Percentiles rank a stretch among this genome's conserved stretches.
Conservation (phyloP, 2,888 invertebrate genomes). For the Drosophila meridionalis region DNA sequence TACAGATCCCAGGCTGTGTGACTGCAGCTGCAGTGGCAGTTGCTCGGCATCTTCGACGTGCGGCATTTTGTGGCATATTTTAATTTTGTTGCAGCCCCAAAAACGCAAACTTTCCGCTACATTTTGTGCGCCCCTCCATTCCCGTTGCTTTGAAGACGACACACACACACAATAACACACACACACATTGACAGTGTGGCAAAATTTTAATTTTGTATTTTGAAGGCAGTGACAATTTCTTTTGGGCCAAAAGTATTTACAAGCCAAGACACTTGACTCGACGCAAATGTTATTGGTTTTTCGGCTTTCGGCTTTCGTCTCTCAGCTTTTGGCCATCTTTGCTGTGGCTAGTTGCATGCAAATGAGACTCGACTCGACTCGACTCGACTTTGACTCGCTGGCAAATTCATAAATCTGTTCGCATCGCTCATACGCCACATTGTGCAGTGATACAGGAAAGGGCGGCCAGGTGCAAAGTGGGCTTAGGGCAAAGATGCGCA, state of each 20-base stretch:
- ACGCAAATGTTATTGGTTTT: slow-evolving; percentile 71
- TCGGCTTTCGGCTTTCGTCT: slow-evolving; percentile 2
- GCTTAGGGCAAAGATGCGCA: slow-evolving; percentile 20
- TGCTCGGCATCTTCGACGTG: slow-evolving; percentile 67
- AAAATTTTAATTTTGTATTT: slow-evolving; percentile 74
- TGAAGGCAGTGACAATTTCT: slow-evolving; percentile 72
- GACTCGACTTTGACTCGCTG: slow-evolving; percentile 17
- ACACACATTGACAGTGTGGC: slow-evolving; percentile 26
- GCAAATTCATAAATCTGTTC: slow-evolving; percentile 67
- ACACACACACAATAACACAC: slow-evolving; percentile 6
- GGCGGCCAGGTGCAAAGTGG: neutral
- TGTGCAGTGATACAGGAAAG: slow-evolving; percentile 9
- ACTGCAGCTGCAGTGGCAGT: slow-evolving; percentile 32
- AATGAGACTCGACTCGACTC: slow-evolving; percentile 32
- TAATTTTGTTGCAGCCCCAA: slow-evolving; percentile 74
- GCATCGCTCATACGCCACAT: slow-evolving; percentile 53
- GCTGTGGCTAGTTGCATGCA: slow-evolving; percentile 59
- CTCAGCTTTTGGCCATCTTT: slow-evolving; percentile 37
- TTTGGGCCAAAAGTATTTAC: slow-evolving; percentile 67
- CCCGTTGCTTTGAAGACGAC: slow-evolving; percentile 49
- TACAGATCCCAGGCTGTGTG: slow-evolving; percentile 10
- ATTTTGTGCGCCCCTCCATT: slow-evolving; percentile 16
- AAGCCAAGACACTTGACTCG: slow-evolving; percentile 38
- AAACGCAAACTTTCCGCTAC: slow-evolving; percentile 64
- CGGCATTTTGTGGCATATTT: slow-evolving; percentile 78